Evolutionary conservation across 2,113 vertebrate species (phyloP).

Genomic region (Archocentrus centrarchus): DNA sequence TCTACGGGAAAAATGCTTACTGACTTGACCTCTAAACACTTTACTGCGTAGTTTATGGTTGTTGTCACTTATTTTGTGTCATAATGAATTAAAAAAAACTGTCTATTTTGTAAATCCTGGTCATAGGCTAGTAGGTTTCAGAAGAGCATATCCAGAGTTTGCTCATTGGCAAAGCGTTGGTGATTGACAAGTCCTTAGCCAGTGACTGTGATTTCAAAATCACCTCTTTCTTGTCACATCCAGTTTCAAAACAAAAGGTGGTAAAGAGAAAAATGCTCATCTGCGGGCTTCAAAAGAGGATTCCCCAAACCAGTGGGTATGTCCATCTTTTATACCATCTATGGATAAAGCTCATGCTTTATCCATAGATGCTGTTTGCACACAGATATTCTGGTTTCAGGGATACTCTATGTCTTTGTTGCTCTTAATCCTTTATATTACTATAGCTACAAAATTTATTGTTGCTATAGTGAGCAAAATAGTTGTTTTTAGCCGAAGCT

Average conservation of each 20-base stretch:
- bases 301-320: too few relatives aligned
- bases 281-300: background rate
- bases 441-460: too few relatives aligned
- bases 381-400: slow-evolving; percentile 1
- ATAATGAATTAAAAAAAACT: background rate
- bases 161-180: background rate
- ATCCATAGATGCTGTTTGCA: background rate
- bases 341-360: background rate
- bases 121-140: background rate
- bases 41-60: background rate
- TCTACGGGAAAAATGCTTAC: background rate
- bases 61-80: background rate
- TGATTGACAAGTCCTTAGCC: background rate
- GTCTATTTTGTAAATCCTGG: too few relatives aligned
- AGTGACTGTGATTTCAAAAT: background rate
- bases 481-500: background rate
- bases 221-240: background rate
- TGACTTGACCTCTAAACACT: background rate
- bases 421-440: background rate
- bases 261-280: background rate
- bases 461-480: background rate
- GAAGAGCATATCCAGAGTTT: background rate
- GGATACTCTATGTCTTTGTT: background rate
- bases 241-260: background rate
- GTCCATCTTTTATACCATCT: background rate